Base-by-base conservation (phyloP, 2,888 invertebrate genomes). In the Horisme vitalbata region DNA sequence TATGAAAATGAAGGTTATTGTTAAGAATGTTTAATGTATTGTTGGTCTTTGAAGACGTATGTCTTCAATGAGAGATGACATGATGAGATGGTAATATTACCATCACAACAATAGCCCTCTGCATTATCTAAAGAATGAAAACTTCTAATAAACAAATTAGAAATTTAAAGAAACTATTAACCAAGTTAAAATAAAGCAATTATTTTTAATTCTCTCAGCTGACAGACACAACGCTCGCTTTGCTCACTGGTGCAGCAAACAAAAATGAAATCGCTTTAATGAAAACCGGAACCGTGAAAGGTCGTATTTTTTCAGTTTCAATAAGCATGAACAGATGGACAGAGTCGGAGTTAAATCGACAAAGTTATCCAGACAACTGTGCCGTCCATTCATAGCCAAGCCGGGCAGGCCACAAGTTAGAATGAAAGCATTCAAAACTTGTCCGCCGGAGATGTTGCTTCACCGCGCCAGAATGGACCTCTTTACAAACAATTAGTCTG, bases 381-480 rank as follows among this genome's bases (percentile, higher is more conserved):
- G 68, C 69, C 70, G 71, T 68, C 69, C 72, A 79, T 83, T 85
- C 75, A 82, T 72, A 62, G 68, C 59, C 61, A 50, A 59, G 54
- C 47, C 53, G 64, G 63, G 14, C 65, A 59, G 58, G 50, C 66
- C 69, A 55, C 70, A 81, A 83, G 66, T 84, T 84, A 77, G 68
- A 82, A 83, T 79, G 74, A 72, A 79, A 74, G 71, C 79, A 75
- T 79, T 79, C 75, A 71, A 67, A 84, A 84, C 73, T 84, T 79
- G 52, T 60, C 66, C 72, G 65, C 59, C 55, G 4, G 33, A 37
- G 43, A 43, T 51, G 39, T 49, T 52, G 52, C 50, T 51, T 20
- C 49, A 20, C 39, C 37, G 49, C 53, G 23, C 48, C 49, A 46
- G 31, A 48, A 49, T 46, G 26, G 34, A 23, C 37, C 24, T 26